Conservation (phyloP, 37 sponge, comb jelly and placozoan species). For the Ephydatia muelleri region DNA sequence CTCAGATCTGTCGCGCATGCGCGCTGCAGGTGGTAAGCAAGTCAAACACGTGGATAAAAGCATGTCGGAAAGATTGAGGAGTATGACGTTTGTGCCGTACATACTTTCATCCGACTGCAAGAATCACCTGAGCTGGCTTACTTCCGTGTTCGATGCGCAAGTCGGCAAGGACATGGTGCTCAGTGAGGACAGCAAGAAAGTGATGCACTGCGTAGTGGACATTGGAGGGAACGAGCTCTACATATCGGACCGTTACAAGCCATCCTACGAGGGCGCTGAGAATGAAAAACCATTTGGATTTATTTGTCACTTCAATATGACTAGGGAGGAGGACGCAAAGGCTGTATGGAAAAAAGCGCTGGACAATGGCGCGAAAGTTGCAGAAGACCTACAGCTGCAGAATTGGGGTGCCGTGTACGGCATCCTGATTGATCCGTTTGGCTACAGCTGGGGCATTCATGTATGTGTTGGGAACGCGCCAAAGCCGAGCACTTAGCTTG, state of each 20-base stretch:
- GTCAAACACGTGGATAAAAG: background rate
- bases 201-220: slow-evolving; percentile 39
- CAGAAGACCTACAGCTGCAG: slow-evolving; percentile 38
- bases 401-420: slow-evolving; percentile 53
- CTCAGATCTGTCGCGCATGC: background rate
- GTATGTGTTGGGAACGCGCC: background rate
- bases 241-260: slow-evolving; percentile 20
- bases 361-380: slow-evolving; percentile 37
- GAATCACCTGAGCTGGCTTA: slow-evolving; percentile 62
- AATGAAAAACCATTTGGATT: slow-evolving; percentile 12
- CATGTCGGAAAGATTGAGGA: background rate
- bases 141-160: slow-evolving; percentile 38
- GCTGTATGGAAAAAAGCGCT: slow-evolving; percentile 57
- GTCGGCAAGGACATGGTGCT: slow-evolving; percentile 4
- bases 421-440: slow-evolving; percentile 49
- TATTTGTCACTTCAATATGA: slow-evolving; percentile 34
- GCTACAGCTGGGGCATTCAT: slow-evolving; percentile 45
- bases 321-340: slow-evolving; percentile 12
- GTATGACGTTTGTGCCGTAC: slow-evolving; percentile 22
- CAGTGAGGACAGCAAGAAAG: slow-evolving; percentile 17
- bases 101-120: slow-evolving; percentile 36
- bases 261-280: background rate
- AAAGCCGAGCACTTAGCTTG: no score
- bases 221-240: slow-evolving; percentile 45
- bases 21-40: background rate